Conservation (phyloP, 2,797 vertebrate genomes). For the Catamblyrhynchus diadema region DNA sequence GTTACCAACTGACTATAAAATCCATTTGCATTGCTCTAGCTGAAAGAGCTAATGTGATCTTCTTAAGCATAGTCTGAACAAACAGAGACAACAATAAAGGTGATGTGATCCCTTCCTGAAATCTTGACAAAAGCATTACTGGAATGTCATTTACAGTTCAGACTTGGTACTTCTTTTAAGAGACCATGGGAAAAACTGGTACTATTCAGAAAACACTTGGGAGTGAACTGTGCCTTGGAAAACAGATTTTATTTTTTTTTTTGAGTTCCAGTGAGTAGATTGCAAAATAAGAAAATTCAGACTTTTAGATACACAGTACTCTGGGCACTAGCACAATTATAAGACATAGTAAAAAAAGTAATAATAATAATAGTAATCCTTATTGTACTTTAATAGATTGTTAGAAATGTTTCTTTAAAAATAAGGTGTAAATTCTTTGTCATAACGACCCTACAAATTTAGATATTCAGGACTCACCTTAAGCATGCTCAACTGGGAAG, state of each 20-base stretch:
- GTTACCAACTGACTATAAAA: neutral
- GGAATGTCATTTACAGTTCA: neutral
- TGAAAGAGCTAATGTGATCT: neutral
- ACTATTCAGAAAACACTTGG: neutral
- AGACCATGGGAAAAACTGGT: neutral
- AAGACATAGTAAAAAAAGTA: neutral
- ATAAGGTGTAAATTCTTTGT: neutral
- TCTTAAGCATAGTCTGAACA: neutral
- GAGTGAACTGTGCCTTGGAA: neutral
- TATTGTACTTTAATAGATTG: neutral
- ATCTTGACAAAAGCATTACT: neutral
- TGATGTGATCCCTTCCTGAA: neutral
- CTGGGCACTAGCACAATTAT: neutral
- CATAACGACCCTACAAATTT: neutral
- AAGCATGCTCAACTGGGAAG: fast-evolving
- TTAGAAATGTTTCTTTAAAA: neutral
- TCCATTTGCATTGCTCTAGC: neutral
- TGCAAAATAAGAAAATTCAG: neutral
- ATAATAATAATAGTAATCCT: neutral
- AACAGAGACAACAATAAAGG: neutral
- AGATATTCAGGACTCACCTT: neutral
- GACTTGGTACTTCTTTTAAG: neutral
- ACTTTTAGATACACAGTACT: neutral
- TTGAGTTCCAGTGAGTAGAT: neutral
- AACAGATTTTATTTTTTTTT: neutral